Base-by-base conservation (phyloP, 1,140 invertebrate species). In the Zaprionus lachaisei region DNA sequence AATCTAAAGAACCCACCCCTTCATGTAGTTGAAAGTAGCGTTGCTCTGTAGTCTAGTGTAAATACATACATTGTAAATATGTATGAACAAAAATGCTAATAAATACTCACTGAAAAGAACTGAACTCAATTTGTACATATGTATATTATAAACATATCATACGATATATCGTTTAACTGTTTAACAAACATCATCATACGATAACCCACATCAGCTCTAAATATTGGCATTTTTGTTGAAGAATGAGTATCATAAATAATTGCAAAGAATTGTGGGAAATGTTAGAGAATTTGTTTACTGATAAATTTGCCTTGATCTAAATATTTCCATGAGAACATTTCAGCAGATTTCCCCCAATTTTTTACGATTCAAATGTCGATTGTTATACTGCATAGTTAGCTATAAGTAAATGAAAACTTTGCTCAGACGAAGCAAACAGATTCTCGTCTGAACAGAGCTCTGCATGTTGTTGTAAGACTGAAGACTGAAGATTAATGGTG, bases 11-110 rank as follows among this genome's bases (percentile, higher is more conserved):
- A 80, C 78, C 54, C 34, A 55, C 77, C 84, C 83, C 92, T 93
- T 93, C 92, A 93, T 92, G 78, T 91, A 92, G 86, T 87, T 80
- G 91, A 85, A 90, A 84, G 83, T 80, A 90, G 85, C 85, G 81
- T 81, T 89, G 84, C 71, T 57, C 63, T 81, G 62, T 84, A 92
- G 91, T 54, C 72, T 89, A 91, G 90, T 92, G 87, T 91, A 91
- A 81, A 91, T 87, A 86, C n/a, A 77, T 34, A 26, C 20, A 58
- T 4, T 75, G 60, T 75, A 75, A 64, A 77, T 76, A 76, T 76
- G 66, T 62, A 69, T 65, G 41, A 83, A 82, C 84, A 91, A 92
- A 92, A 92, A 92, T 92, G 90, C 90, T 92, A 92, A 92, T 92
- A 90, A 85, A 70, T 55, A 38, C 12, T 41, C 51, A 34, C 31